Evolutionary conservation across 1,140 invertebrate species (phyloP).

Genomic region (Drosophila carrolli): DNA sequence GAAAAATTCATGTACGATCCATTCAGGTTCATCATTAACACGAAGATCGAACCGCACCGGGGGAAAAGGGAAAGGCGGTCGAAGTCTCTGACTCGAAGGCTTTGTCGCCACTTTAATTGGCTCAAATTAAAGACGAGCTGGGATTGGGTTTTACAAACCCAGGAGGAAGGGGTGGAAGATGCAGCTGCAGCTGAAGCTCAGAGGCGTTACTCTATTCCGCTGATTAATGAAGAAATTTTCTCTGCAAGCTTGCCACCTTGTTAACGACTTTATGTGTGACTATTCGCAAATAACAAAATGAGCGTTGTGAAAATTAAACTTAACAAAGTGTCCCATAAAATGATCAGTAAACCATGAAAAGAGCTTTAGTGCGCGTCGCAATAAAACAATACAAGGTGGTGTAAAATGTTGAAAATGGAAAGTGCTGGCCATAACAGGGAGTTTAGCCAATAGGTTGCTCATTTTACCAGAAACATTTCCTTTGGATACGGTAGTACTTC

Average conservation of each 20-base stretch:
- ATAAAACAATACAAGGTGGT: not conserved
- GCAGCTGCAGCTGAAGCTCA: slow-evolving; percentile 1
- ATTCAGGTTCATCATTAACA: slow-evolving; percentile 72
- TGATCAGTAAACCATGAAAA: slow-evolving; percentile 18
- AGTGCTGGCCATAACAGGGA: slow-evolving; percentile 11
- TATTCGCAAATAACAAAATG: slow-evolving; percentile 26
- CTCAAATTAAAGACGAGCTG: slow-evolving; percentile 55
- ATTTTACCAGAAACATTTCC: not conserved
- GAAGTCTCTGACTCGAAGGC: slow-evolving; percentile 15
- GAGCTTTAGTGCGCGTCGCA: not conserved
- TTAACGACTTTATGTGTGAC: slow-evolving; percentile 50
- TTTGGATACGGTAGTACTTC: no score
- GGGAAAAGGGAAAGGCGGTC: slow-evolving; percentile 65
- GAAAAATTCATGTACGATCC: slow-evolving; percentile 60
- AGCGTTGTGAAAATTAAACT: slow-evolving; percentile 53
- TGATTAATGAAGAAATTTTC: slow-evolving; percentile 71
- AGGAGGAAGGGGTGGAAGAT: not conserved
- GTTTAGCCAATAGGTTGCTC: not conserved
- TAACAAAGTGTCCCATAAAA: slow-evolving; percentile 63
- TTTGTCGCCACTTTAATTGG: slow-evolving; percentile 59
- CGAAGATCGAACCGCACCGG: slow-evolving; percentile 9
- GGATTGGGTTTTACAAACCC: slow-evolving; percentile 3
- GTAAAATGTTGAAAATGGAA: slow-evolving; percentile 19
- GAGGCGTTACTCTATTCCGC: slow-evolving; percentile 41
- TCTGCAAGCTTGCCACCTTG: slow-evolving; percentile 37